Percentiles rank a stretch among this genome's conserved stretches.
Conservation (phyloP, 1,140 invertebrate genomes). For the Orchesella cincta region DNA sequence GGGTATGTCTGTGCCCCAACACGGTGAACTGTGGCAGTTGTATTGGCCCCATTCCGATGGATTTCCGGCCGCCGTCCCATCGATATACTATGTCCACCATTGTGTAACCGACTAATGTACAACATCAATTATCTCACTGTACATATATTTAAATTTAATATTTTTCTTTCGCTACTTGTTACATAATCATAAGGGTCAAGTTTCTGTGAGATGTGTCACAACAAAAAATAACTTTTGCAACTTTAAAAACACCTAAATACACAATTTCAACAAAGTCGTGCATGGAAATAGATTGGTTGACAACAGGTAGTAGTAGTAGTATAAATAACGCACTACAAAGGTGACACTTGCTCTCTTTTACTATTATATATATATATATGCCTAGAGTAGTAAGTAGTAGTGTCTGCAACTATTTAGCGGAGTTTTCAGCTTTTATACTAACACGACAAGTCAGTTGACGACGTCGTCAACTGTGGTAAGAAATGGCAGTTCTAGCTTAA, state of each 20-base stretch:
- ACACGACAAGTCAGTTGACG: too few species aligned
- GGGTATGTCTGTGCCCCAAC: slow-evolving; percentile 85
- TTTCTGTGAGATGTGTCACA: neutral
- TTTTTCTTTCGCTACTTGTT: neutral
- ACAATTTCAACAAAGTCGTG: neutral
- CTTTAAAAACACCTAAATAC: neutral
- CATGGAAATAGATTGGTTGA: too few species aligned
- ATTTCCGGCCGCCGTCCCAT: slow-evolving; percentile 84
- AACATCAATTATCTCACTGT: slow-evolving; percentile 12
- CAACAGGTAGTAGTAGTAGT: neutral
- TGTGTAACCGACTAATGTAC: slow-evolving; percentile 88
- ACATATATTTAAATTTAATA: neutral
- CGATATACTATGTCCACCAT: slow-evolving; percentile 95
- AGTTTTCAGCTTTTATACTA: too few species aligned
- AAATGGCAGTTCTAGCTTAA: too few species aligned
- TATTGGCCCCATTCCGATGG: slow-evolving; percentile 87
- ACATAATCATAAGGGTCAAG: neutral
- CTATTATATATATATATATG: neutral
- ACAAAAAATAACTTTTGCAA: neutral
- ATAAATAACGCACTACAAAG: neutral
- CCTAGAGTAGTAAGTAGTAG: too few species aligned
- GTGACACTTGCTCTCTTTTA: neutral
- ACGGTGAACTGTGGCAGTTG: slow-evolving; percentile 92
- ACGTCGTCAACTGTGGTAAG: too few species aligned
- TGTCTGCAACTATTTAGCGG: too few species aligned